Evolutionary conservation across 2,888 invertebrate genomes (phyloP).

Genomic region (Drosophila helvetica): DNA sequence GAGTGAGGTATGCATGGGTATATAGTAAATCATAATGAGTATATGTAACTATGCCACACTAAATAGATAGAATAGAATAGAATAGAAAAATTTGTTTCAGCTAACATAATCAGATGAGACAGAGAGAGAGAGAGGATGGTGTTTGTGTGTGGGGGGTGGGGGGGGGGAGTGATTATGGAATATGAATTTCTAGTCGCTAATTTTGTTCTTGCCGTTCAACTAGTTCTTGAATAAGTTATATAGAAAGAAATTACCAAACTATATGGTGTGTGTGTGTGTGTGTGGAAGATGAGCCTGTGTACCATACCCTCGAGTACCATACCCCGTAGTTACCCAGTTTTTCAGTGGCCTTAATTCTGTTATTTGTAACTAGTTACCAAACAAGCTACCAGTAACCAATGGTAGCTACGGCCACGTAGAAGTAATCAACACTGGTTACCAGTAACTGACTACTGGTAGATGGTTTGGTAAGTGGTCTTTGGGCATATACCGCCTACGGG

Average conservation of each 20-base stretch:
- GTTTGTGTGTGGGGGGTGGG: slow-evolving; percentile 11
- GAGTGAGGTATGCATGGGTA: background rate
- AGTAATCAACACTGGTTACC: background rate
- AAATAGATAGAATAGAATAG: background rate
- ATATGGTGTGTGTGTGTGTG: slow-evolving; percentile 18
- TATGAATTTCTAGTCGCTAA: slow-evolving; percentile 41
- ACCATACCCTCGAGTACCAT: background rate
- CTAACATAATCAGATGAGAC: slow-evolving; percentile 1
- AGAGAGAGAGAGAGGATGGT: slow-evolving; percentile 9
- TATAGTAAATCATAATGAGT: background rate
- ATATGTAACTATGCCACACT: slow-evolving; percentile 1
- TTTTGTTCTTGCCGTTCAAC: slow-evolving; percentile 40
- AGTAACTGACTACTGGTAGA: slow-evolving; percentile 3
- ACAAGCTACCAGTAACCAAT: background rate
- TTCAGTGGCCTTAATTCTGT: no score
- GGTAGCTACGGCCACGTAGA: background rate
- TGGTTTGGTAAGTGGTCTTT: background rate
- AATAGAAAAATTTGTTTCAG: background rate
- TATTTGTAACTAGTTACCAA: background rate
- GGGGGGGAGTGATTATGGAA: slow-evolving; percentile 8
- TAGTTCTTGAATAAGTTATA: slow-evolving; percentile 44
- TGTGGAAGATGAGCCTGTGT: background rate
- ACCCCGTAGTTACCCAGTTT: no score
- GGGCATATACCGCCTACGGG: background rate
- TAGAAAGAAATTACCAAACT: slow-evolving; percentile 32